Conservation (phyloP, 2,888 invertebrate genomes). For the Tiliacea citrago region DNA sequence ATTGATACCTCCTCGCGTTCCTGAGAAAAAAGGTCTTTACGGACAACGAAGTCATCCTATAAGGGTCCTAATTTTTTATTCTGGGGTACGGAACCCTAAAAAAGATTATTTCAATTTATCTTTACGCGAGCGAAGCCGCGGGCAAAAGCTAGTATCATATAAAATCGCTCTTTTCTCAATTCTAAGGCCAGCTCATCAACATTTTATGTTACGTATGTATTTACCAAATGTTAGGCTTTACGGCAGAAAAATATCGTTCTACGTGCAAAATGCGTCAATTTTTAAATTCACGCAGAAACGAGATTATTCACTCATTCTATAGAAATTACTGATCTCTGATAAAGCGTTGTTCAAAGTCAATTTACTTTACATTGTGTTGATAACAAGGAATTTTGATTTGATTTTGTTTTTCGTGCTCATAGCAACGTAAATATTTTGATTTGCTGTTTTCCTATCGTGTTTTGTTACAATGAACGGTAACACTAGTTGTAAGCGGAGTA, state of each 20-base stretch:
- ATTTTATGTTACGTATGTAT: slow-evolving; percentile 68
- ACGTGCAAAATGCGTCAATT: slow-evolving; percentile 70
- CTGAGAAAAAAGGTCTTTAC: too few relatives aligned
- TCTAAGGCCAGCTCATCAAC: slow-evolving; percentile 33
- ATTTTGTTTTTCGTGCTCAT: slow-evolving; percentile 4
- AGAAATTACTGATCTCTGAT: slow-evolving; percentile 57
- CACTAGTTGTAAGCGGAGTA: too few relatives aligned
- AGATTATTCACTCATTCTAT: slow-evolving; percentile 36
- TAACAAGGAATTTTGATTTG: slow-evolving; percentile 9
- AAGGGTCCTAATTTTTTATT: too few relatives aligned
- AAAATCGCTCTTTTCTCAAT: slow-evolving; percentile 11
- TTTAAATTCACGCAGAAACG: slow-evolving; percentile 51
- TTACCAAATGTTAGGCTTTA: slow-evolving; percentile 71
- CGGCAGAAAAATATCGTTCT: slow-evolving; percentile 65
- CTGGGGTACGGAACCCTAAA: too few relatives aligned
- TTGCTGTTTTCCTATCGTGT: neutral
- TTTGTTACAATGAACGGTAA: neutral
- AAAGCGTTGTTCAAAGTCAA: slow-evolving; percentile 42
- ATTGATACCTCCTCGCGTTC: too few relatives aligned
- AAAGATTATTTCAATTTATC: too few relatives aligned
- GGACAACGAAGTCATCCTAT: too few relatives aligned
- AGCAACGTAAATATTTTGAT: slow-evolving; percentile 19
- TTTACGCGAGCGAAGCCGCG: too few relatives aligned
- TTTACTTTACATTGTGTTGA: slow-evolving; percentile 39
- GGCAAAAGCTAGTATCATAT: neutral